Base-by-base conservation (phyloP, 2,888 invertebrate genomes). In the Arrhopalites spinosus region DNA sequence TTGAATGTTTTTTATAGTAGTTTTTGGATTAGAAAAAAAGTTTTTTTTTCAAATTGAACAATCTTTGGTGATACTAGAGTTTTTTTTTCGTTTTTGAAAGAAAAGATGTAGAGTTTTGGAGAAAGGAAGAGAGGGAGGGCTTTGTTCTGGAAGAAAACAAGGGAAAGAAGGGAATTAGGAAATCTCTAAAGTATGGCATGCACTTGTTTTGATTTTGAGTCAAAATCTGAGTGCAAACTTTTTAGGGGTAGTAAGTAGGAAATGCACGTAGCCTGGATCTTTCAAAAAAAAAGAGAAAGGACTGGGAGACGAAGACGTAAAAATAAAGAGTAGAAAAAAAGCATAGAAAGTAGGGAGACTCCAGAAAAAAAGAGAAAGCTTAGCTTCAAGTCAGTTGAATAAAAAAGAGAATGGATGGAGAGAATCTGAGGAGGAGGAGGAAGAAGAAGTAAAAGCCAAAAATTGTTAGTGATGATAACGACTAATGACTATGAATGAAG, bases 401-500 rank as follows among this genome's bases (percentile, higher is more conserved):
- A 66, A 66, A 66, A 66, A 45, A 30, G 36, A 36, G 36, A 36
- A 36, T 3, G 11, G 36, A 36, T 7, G 36, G 36, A 11, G 36
- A 36, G 36, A 3, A 36, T 3, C 36, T 36, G 36, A 36, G n/a
- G 2, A 23, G 45, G 23, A 20, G 59, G 25, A 23, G 45, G 23
- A 20, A 23, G 25, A 25, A 59, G 23, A 25, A 59, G 66, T 43
- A 43, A 67, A 43, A 7, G n/a, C 17, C 36, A 3, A 23, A 20
- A 67, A 56, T 20, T 53, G 23, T 11, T 30, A 50, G 70, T 56
- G 70, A 70, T 36, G 70, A 56, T 70, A 7, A 50, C 56, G 56
- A 53, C 56, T 70, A 56, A 70, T 70, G 25, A 68, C 47, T 68
- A 68, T 68, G 68, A 68, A 47, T 68, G 23, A 68, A 23, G 50